Evolutionary conservation across 2,888 invertebrate species (phyloP).

Genomic region (Steromphala cineraria): DNA sequence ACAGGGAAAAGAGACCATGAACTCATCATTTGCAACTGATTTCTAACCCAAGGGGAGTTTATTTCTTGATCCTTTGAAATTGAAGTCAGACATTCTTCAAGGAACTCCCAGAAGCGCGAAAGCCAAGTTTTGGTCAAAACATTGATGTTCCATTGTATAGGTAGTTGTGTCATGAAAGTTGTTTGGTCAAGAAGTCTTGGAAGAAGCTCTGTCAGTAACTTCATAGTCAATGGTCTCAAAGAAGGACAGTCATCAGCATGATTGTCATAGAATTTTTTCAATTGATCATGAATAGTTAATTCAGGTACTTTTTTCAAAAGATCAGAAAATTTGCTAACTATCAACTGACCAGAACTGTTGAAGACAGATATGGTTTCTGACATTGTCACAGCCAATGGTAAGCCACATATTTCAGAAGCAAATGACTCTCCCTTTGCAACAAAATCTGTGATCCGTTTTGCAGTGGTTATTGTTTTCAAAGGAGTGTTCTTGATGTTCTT

Average conservation of each 20-base stretch:
- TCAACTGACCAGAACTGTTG: not conserved
- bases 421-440: not conserved
- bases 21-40: not conserved
- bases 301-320: not conserved
- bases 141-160: not conserved
- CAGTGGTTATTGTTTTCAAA: not conserved
- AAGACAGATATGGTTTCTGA: not conserved
- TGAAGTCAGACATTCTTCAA: not conserved
- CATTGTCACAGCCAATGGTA: constrained; percentile 16
- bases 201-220: not conserved
- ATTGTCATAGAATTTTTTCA: not conserved
- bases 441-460: constrained; percentile 1
- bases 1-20: constrained; percentile 20
- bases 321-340: constrained; percentile 14
- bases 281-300: not conserved
- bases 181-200: not conserved
- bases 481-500: not conserved
- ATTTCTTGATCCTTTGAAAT: not conserved
- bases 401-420: not conserved
- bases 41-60: not conserved
- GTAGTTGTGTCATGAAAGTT: not conserved
- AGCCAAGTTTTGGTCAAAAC: not conserved
- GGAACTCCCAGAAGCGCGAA: not conserved
- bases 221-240: not conserved
- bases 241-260: not conserved